A percentile compares a stretch with the other conserved stretches of the same genome.
Evolutionary conservation across 1,140 invertebrate species (phyloP).

Genomic region (Acyrthosiphon pisum): DNA sequence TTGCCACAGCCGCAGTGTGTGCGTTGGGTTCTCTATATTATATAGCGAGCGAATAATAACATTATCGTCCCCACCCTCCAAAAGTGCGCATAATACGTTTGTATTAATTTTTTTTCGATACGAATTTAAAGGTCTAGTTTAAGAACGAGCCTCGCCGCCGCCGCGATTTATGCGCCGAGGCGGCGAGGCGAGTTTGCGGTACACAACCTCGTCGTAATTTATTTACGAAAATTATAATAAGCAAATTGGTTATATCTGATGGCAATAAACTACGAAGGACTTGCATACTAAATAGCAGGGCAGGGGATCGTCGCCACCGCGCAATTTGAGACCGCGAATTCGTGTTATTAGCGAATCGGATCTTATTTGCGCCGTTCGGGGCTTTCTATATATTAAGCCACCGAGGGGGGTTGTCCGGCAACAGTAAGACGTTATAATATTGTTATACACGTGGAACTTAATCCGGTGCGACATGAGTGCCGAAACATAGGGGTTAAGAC

Average conservation of each 20-base stretch:
- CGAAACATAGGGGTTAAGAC: conserved; percentile 18
- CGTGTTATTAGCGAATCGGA: conserved; percentile 10
- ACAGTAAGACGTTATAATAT: background rate
- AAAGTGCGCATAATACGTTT: background rate
- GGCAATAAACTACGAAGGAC: conserved; percentile 38
- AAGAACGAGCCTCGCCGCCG: background rate
- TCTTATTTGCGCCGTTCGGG: background rate
- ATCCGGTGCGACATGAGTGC: background rate
- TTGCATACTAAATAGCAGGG: conserved; percentile 22
- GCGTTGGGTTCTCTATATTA: background rate
- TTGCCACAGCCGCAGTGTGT: background rate
- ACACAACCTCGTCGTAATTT: conserved; percentile 28
- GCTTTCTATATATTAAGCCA: background rate
- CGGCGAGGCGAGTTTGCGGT: background rate
- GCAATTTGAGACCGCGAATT: background rate
- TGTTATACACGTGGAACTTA: background rate
- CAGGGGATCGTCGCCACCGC: background rate
- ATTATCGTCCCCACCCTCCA: background rate
- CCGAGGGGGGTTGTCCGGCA: background rate
- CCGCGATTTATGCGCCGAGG: background rate
- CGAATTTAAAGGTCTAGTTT: background rate
- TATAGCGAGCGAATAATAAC: background rate
- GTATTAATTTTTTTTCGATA: background rate
- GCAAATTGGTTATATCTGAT: conserved; percentile 52
- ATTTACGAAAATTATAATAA: conserved; percentile 49